These are phyloP conservation scores for Myotis lucifugus DNA, from an alignment of 2,113 vertebrate genomes.

Conservation along the genomic window DNA sequence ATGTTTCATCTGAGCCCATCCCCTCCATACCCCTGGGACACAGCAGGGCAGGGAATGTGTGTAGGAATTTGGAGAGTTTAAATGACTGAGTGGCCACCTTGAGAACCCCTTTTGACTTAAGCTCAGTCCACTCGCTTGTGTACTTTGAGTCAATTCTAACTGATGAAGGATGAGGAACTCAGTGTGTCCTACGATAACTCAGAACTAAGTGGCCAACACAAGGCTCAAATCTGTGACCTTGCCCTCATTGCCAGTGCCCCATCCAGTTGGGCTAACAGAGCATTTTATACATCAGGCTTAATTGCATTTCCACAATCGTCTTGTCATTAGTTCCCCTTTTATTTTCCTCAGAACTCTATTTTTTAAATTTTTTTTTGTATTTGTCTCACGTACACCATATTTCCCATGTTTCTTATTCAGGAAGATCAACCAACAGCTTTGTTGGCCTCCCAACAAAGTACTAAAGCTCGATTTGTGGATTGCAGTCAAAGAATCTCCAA, in stretches of 20 bases:
- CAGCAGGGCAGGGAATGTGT: neutral
- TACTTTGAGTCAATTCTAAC: neutral
- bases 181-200: neutral
- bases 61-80: neutral
- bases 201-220: neutral
- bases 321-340: neutral
- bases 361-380: neutral
- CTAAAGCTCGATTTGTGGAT: neutral
- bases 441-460: neutral
- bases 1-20: neutral
- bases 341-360: neutral
- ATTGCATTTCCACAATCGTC: neutral
- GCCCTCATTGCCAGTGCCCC: too few relatives aligned
- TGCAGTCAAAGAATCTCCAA: neutral
- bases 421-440: neutral
- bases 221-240: neutral
- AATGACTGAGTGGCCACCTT: neutral
- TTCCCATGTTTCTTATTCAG: neutral
- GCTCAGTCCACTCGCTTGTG: neutral
- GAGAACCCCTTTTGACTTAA: neutral
- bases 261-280: neutral
- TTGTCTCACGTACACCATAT: neutral
- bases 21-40: neutral
- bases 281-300: neutral
- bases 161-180: neutral